Evolutionary conservation across 2,888 invertebrate species (phyloP).

Genomic region (Thymelicus sylvestris): DNA sequence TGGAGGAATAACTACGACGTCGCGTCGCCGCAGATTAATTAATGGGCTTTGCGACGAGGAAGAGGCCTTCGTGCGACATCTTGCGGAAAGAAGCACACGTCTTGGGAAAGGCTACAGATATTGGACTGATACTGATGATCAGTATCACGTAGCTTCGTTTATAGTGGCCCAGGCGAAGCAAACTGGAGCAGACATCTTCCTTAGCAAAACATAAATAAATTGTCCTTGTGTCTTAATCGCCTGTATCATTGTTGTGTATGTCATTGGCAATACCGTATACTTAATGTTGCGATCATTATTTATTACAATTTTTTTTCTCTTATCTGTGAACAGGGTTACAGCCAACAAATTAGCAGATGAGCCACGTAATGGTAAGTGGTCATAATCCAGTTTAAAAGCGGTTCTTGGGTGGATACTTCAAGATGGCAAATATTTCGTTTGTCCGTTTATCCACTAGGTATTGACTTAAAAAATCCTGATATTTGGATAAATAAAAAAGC

Average conservation of each 20-base stretch:
- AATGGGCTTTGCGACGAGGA: conserved; percentile 1
- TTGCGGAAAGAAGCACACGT: neutral
- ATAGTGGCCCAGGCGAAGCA: neutral
- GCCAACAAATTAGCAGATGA: too few relatives aligned
- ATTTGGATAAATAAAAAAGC: neutral
- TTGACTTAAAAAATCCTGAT: neutral
- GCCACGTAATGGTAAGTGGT: too few relatives aligned
- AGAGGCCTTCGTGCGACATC: neutral
- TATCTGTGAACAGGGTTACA: too few relatives aligned
- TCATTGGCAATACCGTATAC: neutral
- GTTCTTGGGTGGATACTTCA: too few relatives aligned
- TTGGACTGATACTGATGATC: too few relatives aligned
- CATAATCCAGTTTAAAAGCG: too few relatives aligned
- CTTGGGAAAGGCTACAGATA: neutral
- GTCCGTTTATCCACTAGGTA: too few relatives aligned
- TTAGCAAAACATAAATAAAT: neutral
- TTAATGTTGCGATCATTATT: too few relatives aligned
- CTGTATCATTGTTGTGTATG: neutral
- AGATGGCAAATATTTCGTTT: too few relatives aligned
- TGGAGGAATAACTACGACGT: conserved; percentile 8
- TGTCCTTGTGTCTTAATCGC: neutral
- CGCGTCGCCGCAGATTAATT: conserved; percentile 9
- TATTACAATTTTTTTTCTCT: too few relatives aligned
- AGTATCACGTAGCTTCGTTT: too few relatives aligned
- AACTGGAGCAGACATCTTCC: neutral